These are phyloP conservation scores for Emmelina monodactyla DNA, from an alignment of 2,888 invertebrate species.

Conservation along the genomic window DNA sequence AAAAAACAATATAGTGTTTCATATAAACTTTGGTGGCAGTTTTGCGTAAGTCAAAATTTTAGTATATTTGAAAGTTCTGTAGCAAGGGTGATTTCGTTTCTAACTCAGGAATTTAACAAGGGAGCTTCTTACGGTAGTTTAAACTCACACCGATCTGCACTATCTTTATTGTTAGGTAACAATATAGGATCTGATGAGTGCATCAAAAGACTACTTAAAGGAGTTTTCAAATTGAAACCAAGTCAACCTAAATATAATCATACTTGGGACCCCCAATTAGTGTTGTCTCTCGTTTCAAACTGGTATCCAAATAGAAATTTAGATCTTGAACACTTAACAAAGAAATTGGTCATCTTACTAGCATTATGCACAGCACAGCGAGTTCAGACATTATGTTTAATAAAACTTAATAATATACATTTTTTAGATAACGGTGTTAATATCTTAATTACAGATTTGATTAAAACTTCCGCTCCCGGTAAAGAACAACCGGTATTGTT, in stretches of 20 bases:
- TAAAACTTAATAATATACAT: neutral
- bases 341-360: too few relatives aligned
- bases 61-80: neutral
- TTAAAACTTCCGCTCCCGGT: neutral
- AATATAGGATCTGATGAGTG: neutral
- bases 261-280: too few relatives aligned
- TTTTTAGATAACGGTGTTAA: neutral
- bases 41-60: neutral
- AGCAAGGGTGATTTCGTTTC: neutral
- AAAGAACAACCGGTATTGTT: neutral
- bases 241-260: too few relatives aligned
- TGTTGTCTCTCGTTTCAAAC: too few relatives aligned
- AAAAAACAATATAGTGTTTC: neutral
- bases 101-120: too few relatives aligned
- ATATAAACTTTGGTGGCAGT: neutral
- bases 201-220: neutral
- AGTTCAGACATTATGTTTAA: neutral
- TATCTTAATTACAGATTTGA: neutral
- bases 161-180: neutral
- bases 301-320: too few relatives aligned
- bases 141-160: neutral
- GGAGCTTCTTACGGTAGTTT: neutral
- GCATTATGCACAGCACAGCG: too few relatives aligned
- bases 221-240: too few relatives aligned
- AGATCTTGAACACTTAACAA: neutral